A percentile compares a stretch with the other conserved stretches of the same genome.
Conservation (phyloP, 1,140 invertebrate species). For the Alviniconcha marisindica region DNA sequence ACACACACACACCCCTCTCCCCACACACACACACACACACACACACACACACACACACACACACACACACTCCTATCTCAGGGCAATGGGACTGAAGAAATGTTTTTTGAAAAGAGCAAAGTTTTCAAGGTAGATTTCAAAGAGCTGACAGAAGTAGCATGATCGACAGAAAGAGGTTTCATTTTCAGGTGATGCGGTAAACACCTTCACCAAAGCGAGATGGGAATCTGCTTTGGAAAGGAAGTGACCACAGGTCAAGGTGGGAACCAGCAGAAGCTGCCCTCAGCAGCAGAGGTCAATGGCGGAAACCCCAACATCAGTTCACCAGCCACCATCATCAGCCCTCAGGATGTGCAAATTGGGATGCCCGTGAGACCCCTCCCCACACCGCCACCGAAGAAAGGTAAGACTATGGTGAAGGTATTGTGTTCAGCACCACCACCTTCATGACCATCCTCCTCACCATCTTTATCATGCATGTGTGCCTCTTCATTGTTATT, state of each 20-base stretch:
- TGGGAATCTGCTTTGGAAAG: slow-evolving; percentile 34
- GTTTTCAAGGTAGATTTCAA: too few species aligned
- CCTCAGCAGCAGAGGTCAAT: slow-evolving; percentile 17
- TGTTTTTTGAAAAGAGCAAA: too few species aligned
- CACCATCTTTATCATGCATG: too few species aligned
- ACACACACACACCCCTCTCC: neutral
- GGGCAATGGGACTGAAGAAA: too few species aligned
- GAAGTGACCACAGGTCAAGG: slow-evolving; percentile 33
- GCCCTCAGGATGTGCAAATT: neutral
- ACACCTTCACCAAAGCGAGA: neutral
- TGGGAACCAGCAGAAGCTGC: neutral
- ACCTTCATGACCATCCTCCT: too few species aligned
- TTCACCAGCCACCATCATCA: neutral
- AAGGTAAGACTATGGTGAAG: too few species aligned
- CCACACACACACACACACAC: neutral
- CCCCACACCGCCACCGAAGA: slow-evolving; percentile 52
- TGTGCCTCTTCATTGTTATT: too few species aligned
- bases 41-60: neutral
- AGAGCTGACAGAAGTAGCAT: too few species aligned
- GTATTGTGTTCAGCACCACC: too few species aligned
- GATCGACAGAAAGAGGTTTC: too few species aligned
- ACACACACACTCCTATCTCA: neutral
- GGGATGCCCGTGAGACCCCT: slow-evolving; percentile 50
- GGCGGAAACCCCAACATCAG: neutral
- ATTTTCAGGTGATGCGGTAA: too few species aligned